A percentile compares a stretch with the other conserved stretches of the same genome.
These are phyloP conservation scores for Charina bottae DNA, from an alignment of 2,113 vertebrate genomes.

Conservation along the genomic window DNA sequence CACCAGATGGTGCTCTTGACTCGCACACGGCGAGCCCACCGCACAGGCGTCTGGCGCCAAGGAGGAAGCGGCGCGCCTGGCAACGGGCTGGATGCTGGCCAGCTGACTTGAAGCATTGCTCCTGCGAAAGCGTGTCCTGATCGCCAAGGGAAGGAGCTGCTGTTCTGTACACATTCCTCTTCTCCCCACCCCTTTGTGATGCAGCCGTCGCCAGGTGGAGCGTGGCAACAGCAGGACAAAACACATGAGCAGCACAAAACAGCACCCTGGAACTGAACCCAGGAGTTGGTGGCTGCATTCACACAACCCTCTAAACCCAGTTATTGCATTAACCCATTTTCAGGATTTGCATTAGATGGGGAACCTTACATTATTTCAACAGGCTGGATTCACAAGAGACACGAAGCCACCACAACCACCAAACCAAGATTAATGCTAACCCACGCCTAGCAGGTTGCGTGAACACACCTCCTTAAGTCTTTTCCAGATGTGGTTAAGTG, in stretches of 20 bases:
- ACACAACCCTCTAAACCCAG: neutral
- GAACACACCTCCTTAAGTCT: neutral
- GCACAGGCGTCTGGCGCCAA: neutral
- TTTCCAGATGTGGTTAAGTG: neutral
- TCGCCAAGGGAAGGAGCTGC: neutral
- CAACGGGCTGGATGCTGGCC: neutral
- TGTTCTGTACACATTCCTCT: neutral
- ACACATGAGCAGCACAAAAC: neutral
- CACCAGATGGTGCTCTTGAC: neutral
- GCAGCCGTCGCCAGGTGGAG: neutral
- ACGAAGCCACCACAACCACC: neutral
- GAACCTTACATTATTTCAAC: neutral
- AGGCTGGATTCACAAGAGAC: neutral
- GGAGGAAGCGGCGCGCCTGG: neutral
- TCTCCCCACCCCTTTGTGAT: neutral
- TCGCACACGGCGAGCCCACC: neutral
- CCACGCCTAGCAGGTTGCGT: neutral
- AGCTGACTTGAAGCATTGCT: neutral
- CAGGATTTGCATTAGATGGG: neutral
- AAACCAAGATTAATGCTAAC: neutral
- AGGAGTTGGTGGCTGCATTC: neutral
- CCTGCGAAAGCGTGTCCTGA: neutral
- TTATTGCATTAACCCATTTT: neutral
- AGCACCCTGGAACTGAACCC: neutral
- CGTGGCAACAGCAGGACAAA: neutral